Evolutionary conservation across 1,140 invertebrate genomes (phyloP), one percentile per base, ranked within the genome.

Genomic region (Trinorchestia longiramus): DNA sequence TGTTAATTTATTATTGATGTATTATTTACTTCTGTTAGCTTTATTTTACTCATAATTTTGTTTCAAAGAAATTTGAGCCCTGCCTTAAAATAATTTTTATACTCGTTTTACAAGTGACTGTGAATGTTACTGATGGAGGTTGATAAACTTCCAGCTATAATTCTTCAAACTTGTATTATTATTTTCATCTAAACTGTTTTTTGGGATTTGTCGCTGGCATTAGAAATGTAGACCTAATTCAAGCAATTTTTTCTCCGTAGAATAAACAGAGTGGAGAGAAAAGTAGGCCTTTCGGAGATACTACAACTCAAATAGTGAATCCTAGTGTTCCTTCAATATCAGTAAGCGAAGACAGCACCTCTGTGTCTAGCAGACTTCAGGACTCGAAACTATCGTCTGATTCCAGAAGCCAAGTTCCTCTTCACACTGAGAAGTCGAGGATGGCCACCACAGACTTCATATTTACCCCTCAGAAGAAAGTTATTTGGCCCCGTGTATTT

Each of bases 371-470:
- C 36, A 11, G 44, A 6, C 43, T 17, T 45, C 92, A 17, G 92
- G 41, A 11, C 6, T 6, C 15, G 40, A 11, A 40, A 15, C 36
- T 40, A 3, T 19, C 92, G 11, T 45, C 36, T 47, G 43, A 43
- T 15, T 41, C 43, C 28, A 4, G 36, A 4, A 28, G 43, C 43
- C 40, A 8, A 94, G 47, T 94, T 44, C 8, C 43, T 45, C 0
- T 23, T 43, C 8, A 17, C 8, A 15, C 43, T 91, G 28, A 15
- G 41, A 91, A 0, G 28, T 17, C 41, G 15, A n/a, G 0, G 3
- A 94, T 94, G 92, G 92, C 92, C 6, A 47, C 92, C 4, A 94
- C 92, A 45, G 92, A 94, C 6, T 94, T 94, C 44, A 94, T 94
- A 0, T 43, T 94, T 4, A 43, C 92, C 11, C 92, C 44, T 47